Percentiles rank a stretch among this genome's conserved stretches.
phyloP scores from a whole-genome alignment of 1,140 invertebrate genomes.

The Drosophila parabipectinata region DNA sequence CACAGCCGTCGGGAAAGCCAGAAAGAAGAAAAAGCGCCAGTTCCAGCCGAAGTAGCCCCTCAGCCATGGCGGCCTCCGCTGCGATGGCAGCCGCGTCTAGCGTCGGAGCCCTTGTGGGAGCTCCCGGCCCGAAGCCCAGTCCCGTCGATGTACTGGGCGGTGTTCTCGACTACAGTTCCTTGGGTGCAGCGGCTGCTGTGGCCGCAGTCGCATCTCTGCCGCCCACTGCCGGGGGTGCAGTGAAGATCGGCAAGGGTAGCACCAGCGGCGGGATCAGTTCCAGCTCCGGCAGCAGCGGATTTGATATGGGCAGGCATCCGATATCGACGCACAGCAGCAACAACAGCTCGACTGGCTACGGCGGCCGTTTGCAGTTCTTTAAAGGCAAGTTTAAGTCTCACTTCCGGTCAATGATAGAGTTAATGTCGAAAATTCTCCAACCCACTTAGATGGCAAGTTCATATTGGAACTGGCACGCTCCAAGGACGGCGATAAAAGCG shows the following conservation, averaged over 20 bases:
- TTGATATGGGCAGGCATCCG: constrained; percentile 80
- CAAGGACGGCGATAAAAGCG: constrained; percentile 91
- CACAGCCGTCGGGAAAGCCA: constrained; percentile 53
- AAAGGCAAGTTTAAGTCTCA: constrained; percentile 83
- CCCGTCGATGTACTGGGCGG: constrained; percentile 57
- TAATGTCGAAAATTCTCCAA: background rate
- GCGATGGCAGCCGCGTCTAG: constrained; percentile 53
- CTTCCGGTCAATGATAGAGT: background rate
- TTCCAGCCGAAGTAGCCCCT: constrained; percentile 8
- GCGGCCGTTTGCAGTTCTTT: constrained; percentile 85
- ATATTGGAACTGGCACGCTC: constrained; percentile 93
- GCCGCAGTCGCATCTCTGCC: constrained; percentile 28
- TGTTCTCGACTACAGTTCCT: constrained; percentile 72
- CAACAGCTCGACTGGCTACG: constrained; percentile 61
- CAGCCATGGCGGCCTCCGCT: constrained; percentile 68
- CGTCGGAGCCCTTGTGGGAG: constrained; percentile 26
- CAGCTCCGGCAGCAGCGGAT: constrained; percentile 42
- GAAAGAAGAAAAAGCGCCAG: constrained; percentile 53
- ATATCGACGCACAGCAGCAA: constrained; percentile 68
- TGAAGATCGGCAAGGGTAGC: constrained; percentile 51
- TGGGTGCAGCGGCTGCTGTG: constrained; percentile 44
- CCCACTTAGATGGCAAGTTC: constrained; percentile 91
- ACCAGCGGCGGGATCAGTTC: constrained; percentile 15
- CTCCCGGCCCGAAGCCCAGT: constrained; percentile 43
- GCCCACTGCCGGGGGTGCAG: constrained; percentile 9